Evolutionary conservation across 1,140 invertebrate genomes (phyloP).

Genomic region (Pectinophora gossypiella): DNA sequence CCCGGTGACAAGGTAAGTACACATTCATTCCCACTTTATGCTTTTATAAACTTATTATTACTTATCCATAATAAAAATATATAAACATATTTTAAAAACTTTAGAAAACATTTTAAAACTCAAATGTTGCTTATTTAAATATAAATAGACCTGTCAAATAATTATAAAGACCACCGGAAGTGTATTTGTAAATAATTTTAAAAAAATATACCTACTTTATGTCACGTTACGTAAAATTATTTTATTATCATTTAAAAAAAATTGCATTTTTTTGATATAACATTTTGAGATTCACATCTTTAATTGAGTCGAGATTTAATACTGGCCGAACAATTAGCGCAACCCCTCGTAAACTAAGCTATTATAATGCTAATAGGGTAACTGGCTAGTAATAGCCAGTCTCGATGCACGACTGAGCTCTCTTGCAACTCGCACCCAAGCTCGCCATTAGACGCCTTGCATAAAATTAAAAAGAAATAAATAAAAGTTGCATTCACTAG

Average conservation of each 20-base stretch:
- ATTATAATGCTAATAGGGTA: slow-evolving; percentile 54
- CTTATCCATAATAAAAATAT: no score
- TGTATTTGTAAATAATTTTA: no score
- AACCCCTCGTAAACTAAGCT: slow-evolving; percentile 28
- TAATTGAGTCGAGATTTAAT: background rate
- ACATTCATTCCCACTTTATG: no score
- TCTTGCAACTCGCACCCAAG: slow-evolving; percentile 6
- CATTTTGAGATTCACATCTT: background rate
- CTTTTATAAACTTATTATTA: no score
- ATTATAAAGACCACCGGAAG: no score
- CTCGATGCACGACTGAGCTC: slow-evolving; percentile 20
- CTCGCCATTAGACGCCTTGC: slow-evolving; percentile 53
- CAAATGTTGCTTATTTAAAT: no score
- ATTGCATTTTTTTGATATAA: background rate
- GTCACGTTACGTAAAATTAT: background rate
- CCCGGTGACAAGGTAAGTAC: background rate
- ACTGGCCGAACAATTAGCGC: slow-evolving; percentile 35
- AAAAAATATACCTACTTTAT: background rate
- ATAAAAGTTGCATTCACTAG: background rate
- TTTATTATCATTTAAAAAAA: background rate
- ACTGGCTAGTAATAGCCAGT: slow-evolving; percentile 12
- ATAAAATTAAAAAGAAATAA: slow-evolving; percentile 23
- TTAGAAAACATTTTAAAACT: no score
- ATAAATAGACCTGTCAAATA: no score
- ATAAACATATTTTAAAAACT: no score